Percentiles rank a stretch among this genome's conserved stretches.
Conservation (phyloP, 2,797 vertebrate genomes). For the Ptychadena robeensis region DNA sequence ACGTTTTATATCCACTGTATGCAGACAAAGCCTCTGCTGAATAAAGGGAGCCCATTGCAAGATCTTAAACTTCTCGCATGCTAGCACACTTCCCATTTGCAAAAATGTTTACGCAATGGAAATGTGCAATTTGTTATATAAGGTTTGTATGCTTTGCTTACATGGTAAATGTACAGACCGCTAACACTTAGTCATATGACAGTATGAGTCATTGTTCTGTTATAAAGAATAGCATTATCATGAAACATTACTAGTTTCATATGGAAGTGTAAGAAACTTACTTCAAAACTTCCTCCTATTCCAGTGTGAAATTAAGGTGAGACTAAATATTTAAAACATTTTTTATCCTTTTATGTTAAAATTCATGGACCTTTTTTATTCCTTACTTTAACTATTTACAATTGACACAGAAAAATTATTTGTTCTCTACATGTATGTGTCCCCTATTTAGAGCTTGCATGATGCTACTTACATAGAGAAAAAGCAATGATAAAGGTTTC, state of each 20-base stretch:
- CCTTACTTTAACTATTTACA: too few species aligned
- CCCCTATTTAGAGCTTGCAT: neutral
- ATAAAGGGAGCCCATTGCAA: too few species aligned
- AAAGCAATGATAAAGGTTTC: neutral
- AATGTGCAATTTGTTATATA: neutral
- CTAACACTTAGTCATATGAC: neutral
- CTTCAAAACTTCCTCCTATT: neutral
- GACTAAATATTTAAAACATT: neutral
- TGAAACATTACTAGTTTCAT: neutral
- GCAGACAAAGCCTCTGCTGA: too few species aligned
- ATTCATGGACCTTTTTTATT: too few species aligned
- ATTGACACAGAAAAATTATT: too few species aligned
- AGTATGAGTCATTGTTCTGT: constrained; percentile 9
- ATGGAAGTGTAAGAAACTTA: neutral
- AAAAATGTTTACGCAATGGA: too few species aligned
- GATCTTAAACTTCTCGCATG: too few species aligned
- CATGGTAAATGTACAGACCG: neutral
- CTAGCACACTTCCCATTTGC: too few species aligned
- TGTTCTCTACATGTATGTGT: neutral
- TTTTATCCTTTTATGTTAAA: neutral
- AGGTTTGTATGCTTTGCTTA: neutral
- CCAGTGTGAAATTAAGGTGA: constrained; percentile 1
- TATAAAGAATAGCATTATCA: neutral
- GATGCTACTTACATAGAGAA: neutral
- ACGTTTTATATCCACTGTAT: too few species aligned